These are phyloP conservation scores for Porites lutea DNA, from an alignment of 64 coral and sea anemone genomes.

Conservation along the genomic window DNA sequence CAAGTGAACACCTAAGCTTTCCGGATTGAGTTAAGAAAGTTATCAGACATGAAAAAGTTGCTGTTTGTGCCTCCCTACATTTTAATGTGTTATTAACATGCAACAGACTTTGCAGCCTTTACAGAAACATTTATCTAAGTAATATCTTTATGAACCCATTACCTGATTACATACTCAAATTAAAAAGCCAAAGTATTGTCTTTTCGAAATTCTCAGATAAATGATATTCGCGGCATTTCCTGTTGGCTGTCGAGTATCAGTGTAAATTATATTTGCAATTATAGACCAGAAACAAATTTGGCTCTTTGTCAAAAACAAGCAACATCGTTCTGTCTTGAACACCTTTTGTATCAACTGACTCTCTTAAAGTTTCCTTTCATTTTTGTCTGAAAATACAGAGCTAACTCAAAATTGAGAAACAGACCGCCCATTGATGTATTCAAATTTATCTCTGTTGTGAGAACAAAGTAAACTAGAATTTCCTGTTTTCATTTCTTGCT, in stretches of 20 bases:
- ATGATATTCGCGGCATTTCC: slow-evolving; percentile 51
- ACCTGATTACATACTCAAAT: slow-evolving; percentile 4
- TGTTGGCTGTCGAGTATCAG: slow-evolving; percentile 40
- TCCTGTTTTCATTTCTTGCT: slow-evolving; percentile 42
- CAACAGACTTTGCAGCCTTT: neutral
- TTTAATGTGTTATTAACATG: neutral
- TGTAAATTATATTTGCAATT: slow-evolving; percentile 51
- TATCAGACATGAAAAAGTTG: neutral
- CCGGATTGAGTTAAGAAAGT: slow-evolving; percentile 18
- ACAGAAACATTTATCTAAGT: neutral
- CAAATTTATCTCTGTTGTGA: slow-evolving; percentile 11
- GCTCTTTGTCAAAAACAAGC: slow-evolving; percentile 20
- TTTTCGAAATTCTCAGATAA: slow-evolving; percentile 5
- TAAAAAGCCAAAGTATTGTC: slow-evolving; percentile 35
- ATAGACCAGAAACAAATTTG: slow-evolving; percentile 37
- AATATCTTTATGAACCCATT: slow-evolving; percentile 27
- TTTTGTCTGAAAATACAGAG: neutral
- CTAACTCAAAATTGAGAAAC: neutral
- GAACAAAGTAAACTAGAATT: slow-evolving; percentile 26
- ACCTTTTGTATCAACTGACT: neutral
- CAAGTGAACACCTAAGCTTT: slow-evolving; percentile 35
- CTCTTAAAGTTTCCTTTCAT: neutral
- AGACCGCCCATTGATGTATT: neutral
- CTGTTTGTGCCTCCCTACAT: neutral
- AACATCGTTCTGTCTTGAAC: neutral